Evolutionary conservation across 2,113 vertebrate species (phyloP).

Genomic region (Anoura caudifer): DNA sequence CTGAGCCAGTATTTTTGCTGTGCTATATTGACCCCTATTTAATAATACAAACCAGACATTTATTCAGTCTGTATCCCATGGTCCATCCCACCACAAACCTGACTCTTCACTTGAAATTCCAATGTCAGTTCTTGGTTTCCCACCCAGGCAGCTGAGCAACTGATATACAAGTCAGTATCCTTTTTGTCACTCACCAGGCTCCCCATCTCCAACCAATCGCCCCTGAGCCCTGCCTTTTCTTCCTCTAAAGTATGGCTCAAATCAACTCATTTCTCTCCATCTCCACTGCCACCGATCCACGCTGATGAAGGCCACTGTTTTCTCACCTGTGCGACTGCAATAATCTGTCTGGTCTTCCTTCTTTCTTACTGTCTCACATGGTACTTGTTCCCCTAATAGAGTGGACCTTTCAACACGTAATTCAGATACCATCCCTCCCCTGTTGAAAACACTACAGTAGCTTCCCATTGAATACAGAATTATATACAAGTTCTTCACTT

Average conservation of each 20-base stretch:
- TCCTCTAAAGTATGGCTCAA: background rate
- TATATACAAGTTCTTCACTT: background rate
- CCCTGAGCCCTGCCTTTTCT: background rate
- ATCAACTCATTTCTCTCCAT: background rate
- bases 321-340: background rate
- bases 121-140: background rate
- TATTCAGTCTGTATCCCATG: background rate
- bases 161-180: background rate
- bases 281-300: too few relatives aligned
- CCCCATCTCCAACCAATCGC: background rate
- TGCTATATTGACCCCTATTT: background rate
- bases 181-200: background rate
- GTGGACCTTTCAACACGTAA: background rate
- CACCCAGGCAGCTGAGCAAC: background rate
- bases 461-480: background rate
- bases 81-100: background rate
- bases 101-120: background rate
- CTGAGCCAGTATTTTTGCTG: background rate
- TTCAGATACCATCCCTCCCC: background rate
- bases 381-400: background rate
- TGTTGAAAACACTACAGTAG: background rate
- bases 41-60: background rate
- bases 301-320: accelerated
- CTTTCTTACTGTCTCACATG: background rate
- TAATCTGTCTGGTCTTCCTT: background rate